These are phyloP conservation scores for Eueremaeus valkanovi DNA, from an alignment of 2,888 invertebrate species.

Conservation along the genomic window DNA sequence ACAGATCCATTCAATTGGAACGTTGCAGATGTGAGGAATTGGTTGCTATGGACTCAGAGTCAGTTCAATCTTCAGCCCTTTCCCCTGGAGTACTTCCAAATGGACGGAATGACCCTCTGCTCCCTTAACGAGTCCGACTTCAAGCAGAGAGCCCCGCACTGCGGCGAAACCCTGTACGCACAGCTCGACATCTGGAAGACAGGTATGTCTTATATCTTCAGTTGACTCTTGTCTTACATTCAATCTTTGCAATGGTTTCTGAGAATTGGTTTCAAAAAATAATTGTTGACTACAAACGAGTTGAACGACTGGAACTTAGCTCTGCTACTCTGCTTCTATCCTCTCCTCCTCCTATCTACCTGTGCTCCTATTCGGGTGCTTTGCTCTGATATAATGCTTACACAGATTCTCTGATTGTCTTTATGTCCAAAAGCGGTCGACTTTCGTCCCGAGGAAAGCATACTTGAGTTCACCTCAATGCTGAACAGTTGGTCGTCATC, in stretches of 20 bases:
- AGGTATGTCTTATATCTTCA: constrained; percentile 51
- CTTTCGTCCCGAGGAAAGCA: constrained; percentile 47
- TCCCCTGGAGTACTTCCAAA: constrained; percentile 59
- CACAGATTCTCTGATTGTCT: neutral
- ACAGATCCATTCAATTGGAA: constrained; percentile 85
- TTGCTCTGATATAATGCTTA: constrained; percentile 19
- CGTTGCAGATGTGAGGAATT: constrained; percentile 74
- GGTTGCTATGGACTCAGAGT: constrained; percentile 80
- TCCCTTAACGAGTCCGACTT: constrained; percentile 80
- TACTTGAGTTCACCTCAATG: constrained; percentile 47
- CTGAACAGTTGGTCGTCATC: constrained; percentile 43
- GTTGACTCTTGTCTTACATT: neutral
- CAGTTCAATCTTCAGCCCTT: constrained; percentile 66
- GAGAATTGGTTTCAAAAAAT: neutral
- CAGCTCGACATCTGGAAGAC: constrained; percentile 89
- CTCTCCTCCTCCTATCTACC: neutral
- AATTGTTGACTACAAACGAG: neutral
- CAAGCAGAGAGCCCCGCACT: constrained; percentile 72
- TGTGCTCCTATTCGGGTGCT: constrained; percentile 12
- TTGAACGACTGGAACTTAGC: neutral
- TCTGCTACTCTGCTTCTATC: neutral
- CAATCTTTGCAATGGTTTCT: neutral
- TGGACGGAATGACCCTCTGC: constrained; percentile 72
- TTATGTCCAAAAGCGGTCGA: constrained; percentile 33
- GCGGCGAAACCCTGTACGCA: constrained; percentile 77